Conservation (phyloP, 2,797 vertebrate genomes). For the Sitta carolinensis region DNA sequence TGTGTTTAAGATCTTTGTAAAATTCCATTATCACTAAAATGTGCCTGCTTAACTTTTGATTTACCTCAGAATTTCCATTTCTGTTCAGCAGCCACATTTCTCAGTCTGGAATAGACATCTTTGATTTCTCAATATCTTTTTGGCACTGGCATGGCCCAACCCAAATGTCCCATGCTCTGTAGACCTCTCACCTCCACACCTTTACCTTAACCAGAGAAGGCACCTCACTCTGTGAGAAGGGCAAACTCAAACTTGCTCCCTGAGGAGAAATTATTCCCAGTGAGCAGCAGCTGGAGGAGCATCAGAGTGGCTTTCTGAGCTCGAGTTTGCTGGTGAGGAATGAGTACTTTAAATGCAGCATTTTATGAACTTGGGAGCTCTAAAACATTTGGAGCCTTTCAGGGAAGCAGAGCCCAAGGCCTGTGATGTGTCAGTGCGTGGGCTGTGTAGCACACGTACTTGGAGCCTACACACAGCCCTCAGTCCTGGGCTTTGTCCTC, state of each 20-base stretch:
- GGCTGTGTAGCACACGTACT: accelerated
- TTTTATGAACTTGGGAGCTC: not conserved
- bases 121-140: not conserved
- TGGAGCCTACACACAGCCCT: not conserved
- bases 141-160: not conserved
- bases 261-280: not conserved
- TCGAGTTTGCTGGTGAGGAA: not conserved
- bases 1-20: not conserved
- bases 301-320: not conserved
- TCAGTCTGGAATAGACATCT: not conserved
- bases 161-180: accelerated
- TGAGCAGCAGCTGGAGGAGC: not conserved
- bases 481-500: not conserved
- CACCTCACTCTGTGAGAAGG: not conserved
- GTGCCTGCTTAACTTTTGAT: accelerated
- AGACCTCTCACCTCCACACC: not conserved
- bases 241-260: not conserved
- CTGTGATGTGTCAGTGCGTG: accelerated
- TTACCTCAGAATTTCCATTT: not conserved
- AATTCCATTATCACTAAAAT: not conserved
- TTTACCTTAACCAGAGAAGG: not conserved
- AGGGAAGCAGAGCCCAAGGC: not conserved
- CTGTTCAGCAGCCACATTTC: accelerated
- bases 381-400: not conserved
- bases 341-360: not conserved